Conservation (phyloP, 1,140 invertebrate species). For the Trichomalopsis sarcophagae region DNA sequence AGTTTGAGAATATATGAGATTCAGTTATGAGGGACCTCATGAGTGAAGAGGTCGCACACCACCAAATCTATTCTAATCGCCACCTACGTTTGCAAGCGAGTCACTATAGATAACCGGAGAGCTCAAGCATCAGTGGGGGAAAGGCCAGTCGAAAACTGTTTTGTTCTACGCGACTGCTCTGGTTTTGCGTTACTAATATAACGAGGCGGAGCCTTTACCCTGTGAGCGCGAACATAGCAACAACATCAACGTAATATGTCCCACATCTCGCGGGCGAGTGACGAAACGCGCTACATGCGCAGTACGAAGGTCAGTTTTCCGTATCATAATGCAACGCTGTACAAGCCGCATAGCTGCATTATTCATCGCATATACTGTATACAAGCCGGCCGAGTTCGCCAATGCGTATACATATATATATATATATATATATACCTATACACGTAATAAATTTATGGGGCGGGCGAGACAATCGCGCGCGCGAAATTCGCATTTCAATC, state of each 20-base stretch:
- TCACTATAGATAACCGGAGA: too few relatives aligned
- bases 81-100: too few relatives aligned
- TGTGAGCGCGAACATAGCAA: neutral
- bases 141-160: too few relatives aligned
- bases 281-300: slow-evolving; percentile 15
- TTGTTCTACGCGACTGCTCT: too few relatives aligned
- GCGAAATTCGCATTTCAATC: slow-evolving; percentile 34
- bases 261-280: neutral
- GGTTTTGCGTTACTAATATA: too few relatives aligned
- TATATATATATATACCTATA: neutral
- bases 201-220: too few relatives aligned
- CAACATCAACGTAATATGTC: neutral
- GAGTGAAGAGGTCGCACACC: too few relatives aligned
- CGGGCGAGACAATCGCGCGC: neutral
- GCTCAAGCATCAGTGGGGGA: too few relatives aligned
- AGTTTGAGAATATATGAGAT: too few relatives aligned
- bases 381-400: neutral
- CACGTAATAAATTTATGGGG: slow-evolving; percentile 26
- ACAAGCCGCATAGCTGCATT: neutral
- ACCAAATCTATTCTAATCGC: too few relatives aligned
- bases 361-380: slow-evolving; percentile 26
- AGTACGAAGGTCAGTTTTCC: slow-evolving; percentile 15
- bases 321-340: neutral
- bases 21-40: too few relatives aligned
- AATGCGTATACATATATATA: neutral